Conservation (phyloP, 2,113 vertebrate species). For the Zingel zingel region DNA sequence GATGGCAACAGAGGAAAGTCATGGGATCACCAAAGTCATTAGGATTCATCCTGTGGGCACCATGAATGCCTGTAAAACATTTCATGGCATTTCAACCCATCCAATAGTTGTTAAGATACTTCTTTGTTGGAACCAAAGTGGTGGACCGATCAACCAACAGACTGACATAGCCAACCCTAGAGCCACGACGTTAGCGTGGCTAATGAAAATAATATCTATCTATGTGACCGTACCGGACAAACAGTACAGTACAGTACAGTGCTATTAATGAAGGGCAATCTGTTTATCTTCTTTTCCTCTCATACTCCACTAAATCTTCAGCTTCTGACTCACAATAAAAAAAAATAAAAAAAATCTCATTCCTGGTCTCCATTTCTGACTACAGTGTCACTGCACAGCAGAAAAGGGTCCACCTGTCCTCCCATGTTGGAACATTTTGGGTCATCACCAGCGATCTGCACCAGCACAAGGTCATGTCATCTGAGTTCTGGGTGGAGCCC, state of each 20-base stretch:
- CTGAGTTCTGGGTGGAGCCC: constrained; percentile 45
- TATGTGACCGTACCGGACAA: neutral
- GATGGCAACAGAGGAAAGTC: neutral
- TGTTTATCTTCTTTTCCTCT: neutral
- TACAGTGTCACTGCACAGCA: constrained; percentile 1
- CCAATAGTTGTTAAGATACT: neutral
- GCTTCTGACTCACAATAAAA: neutral
- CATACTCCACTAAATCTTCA: neutral
- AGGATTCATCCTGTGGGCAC: neutral
- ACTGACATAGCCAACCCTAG: neutral
- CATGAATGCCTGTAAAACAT: neutral
- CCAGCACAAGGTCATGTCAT: constrained; percentile 63
- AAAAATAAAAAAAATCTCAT: neutral
- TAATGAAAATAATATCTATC: neutral
- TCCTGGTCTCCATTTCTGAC: neutral
- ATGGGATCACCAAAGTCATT: no score
- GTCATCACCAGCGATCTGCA: constrained; percentile 15
- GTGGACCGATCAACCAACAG: neutral
- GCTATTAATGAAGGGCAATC: neutral
- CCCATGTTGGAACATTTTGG: constrained; percentile 36
- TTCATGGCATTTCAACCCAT: no score
- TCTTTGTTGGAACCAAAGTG: neutral
- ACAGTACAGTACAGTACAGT: neutral
- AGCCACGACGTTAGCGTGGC: neutral
- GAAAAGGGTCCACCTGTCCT: neutral